phyloP scores from a whole-genome alignment of 2,888 invertebrate genomes.

The Oeneis ivallda region DNA sequence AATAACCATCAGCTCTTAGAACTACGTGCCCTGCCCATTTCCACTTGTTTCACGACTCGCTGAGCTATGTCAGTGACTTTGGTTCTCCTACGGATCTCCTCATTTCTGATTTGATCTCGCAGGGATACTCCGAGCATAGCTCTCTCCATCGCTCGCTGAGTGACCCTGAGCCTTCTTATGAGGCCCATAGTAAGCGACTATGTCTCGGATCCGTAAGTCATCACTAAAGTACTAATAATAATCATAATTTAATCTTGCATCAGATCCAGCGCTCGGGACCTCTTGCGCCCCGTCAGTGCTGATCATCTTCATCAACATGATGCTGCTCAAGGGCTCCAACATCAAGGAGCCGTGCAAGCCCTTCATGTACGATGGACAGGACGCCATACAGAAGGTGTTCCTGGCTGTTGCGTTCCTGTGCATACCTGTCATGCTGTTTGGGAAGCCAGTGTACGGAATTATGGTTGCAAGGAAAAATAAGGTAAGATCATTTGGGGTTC shows the following conservation, averaged over 20 bases:
- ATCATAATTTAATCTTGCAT: not conserved
- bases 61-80: too few relatives aligned
- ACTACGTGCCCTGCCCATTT: too few relatives aligned
- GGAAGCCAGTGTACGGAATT: constrained; percentile 87
- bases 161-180: too few relatives aligned
- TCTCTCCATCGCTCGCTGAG: too few relatives aligned
- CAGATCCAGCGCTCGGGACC: constrained; percentile 71
- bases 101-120: too few relatives aligned
- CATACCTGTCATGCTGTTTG: constrained; percentile 89
- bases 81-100: too few relatives aligned
- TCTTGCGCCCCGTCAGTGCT: constrained; percentile 89
- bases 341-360: constrained; percentile 72
- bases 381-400: constrained; percentile 83
- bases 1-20: too few relatives aligned
- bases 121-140: too few relatives aligned
- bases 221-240: not conserved
- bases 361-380: constrained; percentile 84
- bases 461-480: constrained; percentile 66
- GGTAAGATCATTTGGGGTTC: constrained; percentile 51
- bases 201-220: too few relatives aligned
- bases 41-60: too few relatives aligned
- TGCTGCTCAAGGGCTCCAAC: constrained; percentile 80
- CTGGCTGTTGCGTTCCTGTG: constrained; percentile 85
- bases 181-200: too few relatives aligned
- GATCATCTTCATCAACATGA: constrained; percentile 92